Percentiles rank a stretch among this genome's conserved stretches.
phyloP scores from a whole-genome alignment of 2,113 vertebrate species.

The Lichenostomus cassidix region DNA sequence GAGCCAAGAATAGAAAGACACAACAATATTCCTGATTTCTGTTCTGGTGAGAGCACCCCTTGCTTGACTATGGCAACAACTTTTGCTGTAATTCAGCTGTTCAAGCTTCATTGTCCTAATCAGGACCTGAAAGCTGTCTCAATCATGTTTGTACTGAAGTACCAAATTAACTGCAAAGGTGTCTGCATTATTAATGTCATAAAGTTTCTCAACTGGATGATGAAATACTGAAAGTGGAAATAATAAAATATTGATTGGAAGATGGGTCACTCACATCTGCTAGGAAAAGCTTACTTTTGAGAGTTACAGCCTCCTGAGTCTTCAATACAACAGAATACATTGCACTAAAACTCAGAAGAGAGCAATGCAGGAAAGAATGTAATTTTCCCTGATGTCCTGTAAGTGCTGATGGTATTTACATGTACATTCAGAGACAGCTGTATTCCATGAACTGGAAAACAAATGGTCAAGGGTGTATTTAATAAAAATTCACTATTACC shows the following conservation, averaged over 20 bases:
- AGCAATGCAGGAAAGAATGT: background rate
- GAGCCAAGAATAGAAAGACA: background rate
- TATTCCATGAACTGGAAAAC: background rate
- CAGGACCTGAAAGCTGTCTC: background rate
- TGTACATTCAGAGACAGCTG: background rate
- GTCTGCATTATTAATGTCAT: background rate
- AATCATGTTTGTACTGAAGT: background rate
- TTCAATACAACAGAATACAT: background rate
- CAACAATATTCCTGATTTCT: background rate
- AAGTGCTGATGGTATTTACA: background rate
- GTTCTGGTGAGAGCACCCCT: background rate
- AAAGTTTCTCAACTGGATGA: background rate
- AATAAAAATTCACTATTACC: background rate
- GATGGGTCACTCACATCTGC: background rate
- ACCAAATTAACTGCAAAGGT: background rate
- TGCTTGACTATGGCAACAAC: background rate
- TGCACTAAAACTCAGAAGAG: background rate
- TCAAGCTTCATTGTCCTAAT: background rate
- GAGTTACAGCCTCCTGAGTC: background rate
- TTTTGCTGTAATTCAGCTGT: background rate
- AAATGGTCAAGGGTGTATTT: background rate
- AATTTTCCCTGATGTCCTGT: background rate
- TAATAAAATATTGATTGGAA: background rate
- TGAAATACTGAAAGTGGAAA: background rate
- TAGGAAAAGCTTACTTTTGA: background rate